Evolutionary conservation across 2,888 invertebrate species (phyloP), one percentile per base, ranked within the genome.

Genomic region (Limnephilus auricula): DNA sequence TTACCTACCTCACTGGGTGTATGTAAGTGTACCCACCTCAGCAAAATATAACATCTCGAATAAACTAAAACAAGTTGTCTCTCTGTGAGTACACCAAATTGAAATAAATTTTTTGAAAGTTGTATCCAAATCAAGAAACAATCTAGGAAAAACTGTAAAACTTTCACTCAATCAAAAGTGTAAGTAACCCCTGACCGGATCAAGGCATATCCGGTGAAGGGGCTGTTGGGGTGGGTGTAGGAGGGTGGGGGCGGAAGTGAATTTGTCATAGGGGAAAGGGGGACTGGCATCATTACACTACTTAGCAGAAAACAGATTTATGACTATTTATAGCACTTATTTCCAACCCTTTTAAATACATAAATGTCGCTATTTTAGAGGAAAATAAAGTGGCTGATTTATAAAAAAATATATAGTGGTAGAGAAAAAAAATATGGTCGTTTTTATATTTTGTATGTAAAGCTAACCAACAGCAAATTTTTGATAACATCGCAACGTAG

Each of bases 221-320:
- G 89, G 79, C n/a, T n/a, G 82, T 82, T 65, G 31, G 86, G 80
- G 34, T 78, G 65, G 82, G 18, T 13, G 25, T 25, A 34, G 34
- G 18, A 34, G 34, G 82, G 82, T 40, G 84, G 10, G 86, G 80
- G n/a, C 89, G 92, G 92, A 92, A 92, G 84, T 90, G 79, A 90
- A 90, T 92, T 92, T 90, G 90, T 90, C 92, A 90, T 86, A 86
- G 65, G 31, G 86, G n/a, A 87, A 31, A 80, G 90, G 87, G 50
- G 79, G 80, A 31, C 88, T 78, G 12, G 82, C 84, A 90, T 90
- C 86, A 90, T 89, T 90, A 65, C 87, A 84, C 85, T 90, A 84
- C 90, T 90, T 90, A 90, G 79, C 83, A 80, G 79, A 79, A 87
- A 82, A 89, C 25, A 80, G 86, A 86, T 85, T 65, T 65, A 65